Evolutionary conservation across 2,888 invertebrate genomes (phyloP).

Genomic region (Reticulitermes lucifugus): DNA sequence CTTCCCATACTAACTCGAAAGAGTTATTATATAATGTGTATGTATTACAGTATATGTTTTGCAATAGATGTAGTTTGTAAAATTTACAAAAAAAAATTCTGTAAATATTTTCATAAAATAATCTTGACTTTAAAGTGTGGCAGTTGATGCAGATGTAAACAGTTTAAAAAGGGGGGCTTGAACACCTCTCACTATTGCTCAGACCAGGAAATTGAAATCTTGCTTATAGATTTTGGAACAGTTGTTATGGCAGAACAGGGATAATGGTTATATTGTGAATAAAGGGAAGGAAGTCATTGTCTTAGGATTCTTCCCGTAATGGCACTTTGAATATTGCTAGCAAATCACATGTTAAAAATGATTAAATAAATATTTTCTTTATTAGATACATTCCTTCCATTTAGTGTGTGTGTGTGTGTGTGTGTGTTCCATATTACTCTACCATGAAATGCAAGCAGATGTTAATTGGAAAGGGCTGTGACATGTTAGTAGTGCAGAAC

Average conservation of each 20-base stretch:
- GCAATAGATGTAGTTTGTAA: slow-evolving; percentile 29
- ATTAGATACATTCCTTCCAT: slow-evolving; percentile 20
- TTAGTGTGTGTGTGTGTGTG: background rate
- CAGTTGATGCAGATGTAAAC: background rate
- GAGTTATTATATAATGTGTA: background rate
- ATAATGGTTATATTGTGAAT: background rate
- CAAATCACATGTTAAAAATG: slow-evolving; percentile 31
- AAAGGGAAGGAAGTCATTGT: background rate
- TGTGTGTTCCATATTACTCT: background rate
- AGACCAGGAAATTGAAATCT: background rate
- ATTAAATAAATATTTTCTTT: slow-evolving; percentile 41
- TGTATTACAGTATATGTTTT: slow-evolving; percentile 5
- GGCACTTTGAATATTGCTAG: background rate
- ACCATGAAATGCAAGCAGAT: no score
- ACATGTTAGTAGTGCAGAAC: no score
- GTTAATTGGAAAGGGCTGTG: no score
- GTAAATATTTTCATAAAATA: slow-evolving; percentile 21
- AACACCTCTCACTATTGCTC: background rate
- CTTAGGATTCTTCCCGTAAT: background rate
- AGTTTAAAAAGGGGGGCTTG: background rate
- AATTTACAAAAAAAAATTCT: background rate
- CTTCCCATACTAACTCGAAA: slow-evolving; percentile 1
- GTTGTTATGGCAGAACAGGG: background rate
- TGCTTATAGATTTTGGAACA: background rate
- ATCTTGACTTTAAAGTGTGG: background rate